Base-by-base conservation (phyloP, 2,888 invertebrate genomes). In the Spilarctia lutea region DNA sequence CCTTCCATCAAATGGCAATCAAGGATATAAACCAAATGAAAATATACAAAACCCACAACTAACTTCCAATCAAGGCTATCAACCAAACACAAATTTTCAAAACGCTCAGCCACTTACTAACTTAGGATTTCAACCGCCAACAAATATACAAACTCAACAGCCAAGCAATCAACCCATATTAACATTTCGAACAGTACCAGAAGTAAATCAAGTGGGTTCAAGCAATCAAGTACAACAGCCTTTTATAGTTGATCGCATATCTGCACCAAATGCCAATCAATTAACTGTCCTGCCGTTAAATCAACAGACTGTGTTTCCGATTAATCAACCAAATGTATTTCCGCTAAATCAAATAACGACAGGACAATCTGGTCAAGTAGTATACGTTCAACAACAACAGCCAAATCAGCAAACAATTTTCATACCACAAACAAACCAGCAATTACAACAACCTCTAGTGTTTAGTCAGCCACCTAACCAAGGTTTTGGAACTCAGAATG, bases 311-410 rank as follows among this genome's bases (percentile, higher is more conserved):
- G 67, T 83, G 73, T 48, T 82, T 27, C 71, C 81, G 79, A 72
- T 81, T 6, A 80, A 78, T 70, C 83, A 76, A 72, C 71, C 79
- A 71, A 80, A 72, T n/a, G 67, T 81, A 73, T 48, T 82, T n/a
- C 69, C 81, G 79, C 72, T 80, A 11, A 83, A 73, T 60, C 83
- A 74, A 69, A 79, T 75, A 27, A 60, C 60, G 16, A 27, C 60
- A 63, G 30, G 20, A 20, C 83, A 79, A 27, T 68, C 79, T 39
- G 79, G 78, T 72, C 85, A 83, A 68, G 76, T 81, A 24, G 60
- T 83, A 24, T 65, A 78, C 3, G 68, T 83, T 3, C 84, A 84
- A 70, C 86, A 83, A 79, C 85, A 71, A 45, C 63, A 20, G 0
- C 75, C 75, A 33, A 84, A 75, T 67, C 84, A 79, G 39, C 77